phyloP scores from a whole-genome alignment of 1,140 invertebrate species.

The Bathynomus jamesi region DNA sequence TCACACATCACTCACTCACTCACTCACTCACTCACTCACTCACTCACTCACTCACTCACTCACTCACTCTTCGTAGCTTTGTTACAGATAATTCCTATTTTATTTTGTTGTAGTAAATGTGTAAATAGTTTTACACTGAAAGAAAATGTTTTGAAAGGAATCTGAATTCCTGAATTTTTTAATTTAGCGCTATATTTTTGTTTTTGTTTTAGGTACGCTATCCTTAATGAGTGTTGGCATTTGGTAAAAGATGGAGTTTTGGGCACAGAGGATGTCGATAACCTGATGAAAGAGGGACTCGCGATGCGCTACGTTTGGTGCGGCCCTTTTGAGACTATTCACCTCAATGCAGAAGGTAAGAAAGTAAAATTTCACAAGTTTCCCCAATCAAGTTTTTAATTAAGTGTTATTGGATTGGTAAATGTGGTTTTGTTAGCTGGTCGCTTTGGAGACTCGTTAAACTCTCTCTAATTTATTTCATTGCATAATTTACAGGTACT shows the following conservation, averaged over 20 bases:
- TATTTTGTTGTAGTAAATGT: too few species aligned
- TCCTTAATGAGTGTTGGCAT: constrained; percentile 86
- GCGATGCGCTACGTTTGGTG: constrained; percentile 92
- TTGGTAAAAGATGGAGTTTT: constrained; percentile 75
- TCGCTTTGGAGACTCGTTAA: neutral
- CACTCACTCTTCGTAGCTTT: too few species aligned
- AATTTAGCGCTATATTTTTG: neutral
- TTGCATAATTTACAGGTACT: neutral
- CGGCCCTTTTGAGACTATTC: constrained; percentile 86
- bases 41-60: constrained; percentile 24
- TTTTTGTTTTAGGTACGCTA: constrained; percentile 72
- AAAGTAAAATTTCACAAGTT: constrained; percentile 58
- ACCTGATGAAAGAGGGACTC: constrained; percentile 89
- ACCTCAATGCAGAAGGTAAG: constrained; percentile 85
- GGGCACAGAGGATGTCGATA: constrained; percentile 79
- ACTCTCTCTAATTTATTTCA: neutral
- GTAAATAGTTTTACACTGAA: too few species aligned
- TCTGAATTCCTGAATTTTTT: too few species aligned
- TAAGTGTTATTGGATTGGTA: neutral
- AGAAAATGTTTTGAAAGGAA: too few species aligned
- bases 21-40: constrained; percentile 9
- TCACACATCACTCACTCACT: neutral
- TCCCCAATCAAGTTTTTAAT: neutral
- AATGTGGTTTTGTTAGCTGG: neutral
- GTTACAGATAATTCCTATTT: too few species aligned